Evolutionary conservation across 2,113 vertebrate species (phyloP).

Genomic region (Trichomycterus rosablanca): DNA sequence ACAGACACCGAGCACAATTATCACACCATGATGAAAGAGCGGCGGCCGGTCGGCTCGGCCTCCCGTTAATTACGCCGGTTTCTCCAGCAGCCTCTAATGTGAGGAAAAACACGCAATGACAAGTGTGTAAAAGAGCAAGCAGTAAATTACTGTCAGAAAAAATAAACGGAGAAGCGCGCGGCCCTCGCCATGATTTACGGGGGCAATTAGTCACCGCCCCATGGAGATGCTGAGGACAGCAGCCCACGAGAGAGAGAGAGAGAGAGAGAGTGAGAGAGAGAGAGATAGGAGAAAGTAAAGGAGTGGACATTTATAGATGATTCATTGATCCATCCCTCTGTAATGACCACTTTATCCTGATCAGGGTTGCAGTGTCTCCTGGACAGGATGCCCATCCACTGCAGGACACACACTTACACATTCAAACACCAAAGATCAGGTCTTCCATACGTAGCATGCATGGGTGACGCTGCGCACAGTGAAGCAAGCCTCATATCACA

Average conservation of each 20-base stretch:
- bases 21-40: constrained; percentile 99
- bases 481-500: no score
- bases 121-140: constrained; percentile 99
- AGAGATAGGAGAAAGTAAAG: constrained; percentile 44
- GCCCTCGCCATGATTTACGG: constrained; percentile 92
- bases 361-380: no score
- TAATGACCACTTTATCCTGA: no score
- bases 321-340: no score
- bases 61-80: constrained; percentile 98
- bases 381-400: no score
- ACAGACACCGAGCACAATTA: constrained; percentile 99
- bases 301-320: constrained; percentile 49
- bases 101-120: constrained; percentile 98
- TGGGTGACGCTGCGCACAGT: no score
- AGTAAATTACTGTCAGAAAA: constrained; percentile 99
- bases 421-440: no score
- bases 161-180: constrained; percentile 91
- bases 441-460: no score
- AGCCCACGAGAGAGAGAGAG: constrained; percentile 66
- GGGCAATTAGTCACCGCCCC: constrained; percentile 99
- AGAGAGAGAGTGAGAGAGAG: constrained; percentile 46
- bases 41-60: constrained; percentile 75
- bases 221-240: constrained; percentile 85
- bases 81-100: constrained; percentile 97
- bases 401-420: no score